A percentile compares a stretch with the other conserved stretches of the same genome.
Conservation (phyloP, 2,113 vertebrate genomes). For the Ctenomys sociabilis region DNA sequence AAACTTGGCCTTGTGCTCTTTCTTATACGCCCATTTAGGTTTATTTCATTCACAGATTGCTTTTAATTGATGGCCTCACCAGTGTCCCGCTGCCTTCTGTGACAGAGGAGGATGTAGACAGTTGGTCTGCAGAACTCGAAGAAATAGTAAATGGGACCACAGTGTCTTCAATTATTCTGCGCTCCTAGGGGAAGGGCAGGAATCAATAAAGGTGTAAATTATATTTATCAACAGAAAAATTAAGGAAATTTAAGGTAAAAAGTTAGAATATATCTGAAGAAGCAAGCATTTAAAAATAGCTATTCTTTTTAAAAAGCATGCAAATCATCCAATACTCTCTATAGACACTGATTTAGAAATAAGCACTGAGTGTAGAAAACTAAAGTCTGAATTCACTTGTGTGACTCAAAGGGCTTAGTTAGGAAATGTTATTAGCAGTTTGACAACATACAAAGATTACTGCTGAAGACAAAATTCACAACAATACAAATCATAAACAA, state of each 20-base stretch:
- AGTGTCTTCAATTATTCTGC: slow-evolving; percentile 96
- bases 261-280: background rate
- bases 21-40: slow-evolving; percentile 21
- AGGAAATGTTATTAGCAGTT: slow-evolving; percentile 15
- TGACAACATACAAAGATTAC: background rate
- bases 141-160: slow-evolving; percentile 92
- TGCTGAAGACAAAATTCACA: slow-evolving; percentile 26
- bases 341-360: slow-evolving; percentile 24
- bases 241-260: background rate
- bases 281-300: background rate
- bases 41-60: background rate
- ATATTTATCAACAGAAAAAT: slow-evolving; percentile 48
- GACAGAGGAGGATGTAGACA: slow-evolving; percentile 83
- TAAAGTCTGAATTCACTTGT: slow-evolving; percentile 36
- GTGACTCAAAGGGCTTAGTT: background rate
- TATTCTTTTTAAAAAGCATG: slow-evolving; percentile 58
- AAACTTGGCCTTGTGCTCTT: background rate
- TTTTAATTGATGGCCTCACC: slow-evolving; percentile 75
- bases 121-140: slow-evolving; percentile 87
- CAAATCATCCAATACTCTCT: slow-evolving; percentile 1
- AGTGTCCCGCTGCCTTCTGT: slow-evolving; percentile 82
- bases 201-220: background rate
- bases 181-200: slow-evolving; percentile 87
- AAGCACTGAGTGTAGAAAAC: slow-evolving; percentile 44
- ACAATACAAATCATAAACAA: background rate